phyloP scores from a whole-genome alignment of 1,140 invertebrate genomes.

The Rhynchophorus ferrugineus region DNA sequence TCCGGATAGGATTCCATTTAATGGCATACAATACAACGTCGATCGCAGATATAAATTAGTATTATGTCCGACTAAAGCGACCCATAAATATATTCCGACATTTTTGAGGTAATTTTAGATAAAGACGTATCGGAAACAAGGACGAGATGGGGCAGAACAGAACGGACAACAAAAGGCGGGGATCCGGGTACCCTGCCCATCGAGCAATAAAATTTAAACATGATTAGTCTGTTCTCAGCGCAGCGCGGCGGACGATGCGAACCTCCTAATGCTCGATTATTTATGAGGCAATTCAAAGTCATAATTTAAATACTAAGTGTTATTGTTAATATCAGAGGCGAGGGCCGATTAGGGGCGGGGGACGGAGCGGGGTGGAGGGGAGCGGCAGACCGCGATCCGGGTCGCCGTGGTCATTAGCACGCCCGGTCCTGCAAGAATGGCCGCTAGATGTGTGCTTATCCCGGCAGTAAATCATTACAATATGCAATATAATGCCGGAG shows the following conservation, averaged over 20 bases:
- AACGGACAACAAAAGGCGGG: conserved; percentile 23
- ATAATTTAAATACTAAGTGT: conserved; percentile 44
- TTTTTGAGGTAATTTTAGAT: no score
- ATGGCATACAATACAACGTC: no score
- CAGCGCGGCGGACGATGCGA: conserved; percentile 32
- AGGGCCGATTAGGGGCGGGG: conserved; percentile 34
- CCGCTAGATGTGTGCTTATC: conserved; percentile 42
- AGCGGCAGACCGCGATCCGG: conserved; percentile 38
- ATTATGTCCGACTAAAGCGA: no score
- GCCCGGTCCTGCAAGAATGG: conserved; percentile 41
- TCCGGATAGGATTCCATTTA: no score
- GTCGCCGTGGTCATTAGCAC: conserved; percentile 42
- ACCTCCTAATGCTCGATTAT: conserved; percentile 41
- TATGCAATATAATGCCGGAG: conserved; percentile 43
- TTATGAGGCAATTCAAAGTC: conserved; percentile 43
- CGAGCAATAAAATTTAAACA: conserved; percentile 39
- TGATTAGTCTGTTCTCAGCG: conserved; percentile 34
- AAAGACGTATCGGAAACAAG: conserved; percentile 3
- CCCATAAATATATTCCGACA: no score
- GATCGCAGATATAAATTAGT: no score
- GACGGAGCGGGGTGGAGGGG: conserved; percentile 20
- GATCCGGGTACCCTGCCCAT: conserved; percentile 24
- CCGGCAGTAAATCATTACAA: conserved; percentile 43
- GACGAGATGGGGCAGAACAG: conserved; percentile 12
- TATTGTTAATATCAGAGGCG: conserved; percentile 42